Conservation (phyloP, 2,113 vertebrate species). For the Coptodon bakossiorum region DNA sequence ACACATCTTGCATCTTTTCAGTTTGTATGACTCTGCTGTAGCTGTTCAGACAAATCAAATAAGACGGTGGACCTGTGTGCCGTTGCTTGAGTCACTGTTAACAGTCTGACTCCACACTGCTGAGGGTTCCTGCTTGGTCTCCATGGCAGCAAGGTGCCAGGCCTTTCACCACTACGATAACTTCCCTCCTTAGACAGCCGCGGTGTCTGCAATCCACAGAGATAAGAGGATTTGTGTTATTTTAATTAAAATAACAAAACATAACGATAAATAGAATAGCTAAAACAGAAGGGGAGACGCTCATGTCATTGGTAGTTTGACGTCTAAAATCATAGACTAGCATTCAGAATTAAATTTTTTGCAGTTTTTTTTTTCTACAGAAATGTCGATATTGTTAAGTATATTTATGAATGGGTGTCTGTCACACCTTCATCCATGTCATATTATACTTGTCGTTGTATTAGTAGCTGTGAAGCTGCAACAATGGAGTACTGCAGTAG, state of each 20-base stretch:
- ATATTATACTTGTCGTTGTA: background rate
- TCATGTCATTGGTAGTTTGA: background rate
- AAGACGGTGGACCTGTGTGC: constrained; percentile 60
- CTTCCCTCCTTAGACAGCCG: constrained; percentile 12
- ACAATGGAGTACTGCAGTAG: background rate
- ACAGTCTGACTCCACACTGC: constrained; percentile 68
- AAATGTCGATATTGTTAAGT: background rate
- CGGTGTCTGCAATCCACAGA: constrained; percentile 6
- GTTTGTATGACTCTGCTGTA: background rate
- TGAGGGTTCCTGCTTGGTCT: constrained; percentile 70
- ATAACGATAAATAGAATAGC: background rate
- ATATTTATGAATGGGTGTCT: background rate
- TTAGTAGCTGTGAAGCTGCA: background rate
- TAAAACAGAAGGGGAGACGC: background rate
- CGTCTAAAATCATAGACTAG: background rate
- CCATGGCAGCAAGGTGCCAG: constrained; percentile 58
- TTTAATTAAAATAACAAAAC: background rate
- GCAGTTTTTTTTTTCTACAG: background rate
- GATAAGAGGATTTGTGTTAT: background rate
- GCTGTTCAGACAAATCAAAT: background rate
- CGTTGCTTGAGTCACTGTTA: constrained; percentile 53
- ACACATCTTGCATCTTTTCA: background rate
- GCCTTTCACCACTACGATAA: constrained; percentile 4
- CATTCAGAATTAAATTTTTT: fast-evolving
- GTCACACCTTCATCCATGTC: background rate